Evolutionary conservation across 2,888 invertebrate species (phyloP), one percentile per base, ranked within the genome.

Genomic region (Dynastes tityus): DNA sequence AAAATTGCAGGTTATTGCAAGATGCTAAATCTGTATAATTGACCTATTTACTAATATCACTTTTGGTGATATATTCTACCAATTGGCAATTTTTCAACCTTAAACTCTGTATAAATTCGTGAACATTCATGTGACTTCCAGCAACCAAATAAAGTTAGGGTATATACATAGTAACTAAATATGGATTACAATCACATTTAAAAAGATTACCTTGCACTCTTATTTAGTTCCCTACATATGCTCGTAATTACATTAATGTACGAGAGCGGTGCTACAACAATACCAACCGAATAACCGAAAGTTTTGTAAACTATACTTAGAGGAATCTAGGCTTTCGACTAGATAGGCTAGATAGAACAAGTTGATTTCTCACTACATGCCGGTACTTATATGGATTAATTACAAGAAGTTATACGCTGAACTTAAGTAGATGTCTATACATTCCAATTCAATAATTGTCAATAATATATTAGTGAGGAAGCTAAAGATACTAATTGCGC

Each of bases 341-440:
- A 22, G 8, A 2, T 58, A 58, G 22, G 8, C 5, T 58, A 58
- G 22, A 22, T 58, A 22, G 22, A 58, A 22, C 55, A 6, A 58
- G 55, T 58, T 58, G n/a, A 58, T 8, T 22, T 58, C 55, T 9
- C 55, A 8, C 8, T 58, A 58, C 22, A 58, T 8, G 45, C 45
- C 8, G 8, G 9, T 22, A 58, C 55, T 22, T 58, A 58, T 58
- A 58, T 58, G 55, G 55, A 58, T 22, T 58, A 58, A 58, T 58
- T 58, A 22, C 22, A 58, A 22, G 22, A 8, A 16, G 53, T 53
- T 1, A 53, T 53, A 53, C 53, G 53, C 4, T 53, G 53, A 53
- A 5, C 22, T 27, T 58, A 58, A 58, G 55, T 58, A 58, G 55
- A 58, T 58, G 55, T 58, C 55, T 58, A 58, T 22, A 58, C 55